Base-by-base conservation (phyloP, 2,888 invertebrate species). In the Busseola fusca region DNA sequence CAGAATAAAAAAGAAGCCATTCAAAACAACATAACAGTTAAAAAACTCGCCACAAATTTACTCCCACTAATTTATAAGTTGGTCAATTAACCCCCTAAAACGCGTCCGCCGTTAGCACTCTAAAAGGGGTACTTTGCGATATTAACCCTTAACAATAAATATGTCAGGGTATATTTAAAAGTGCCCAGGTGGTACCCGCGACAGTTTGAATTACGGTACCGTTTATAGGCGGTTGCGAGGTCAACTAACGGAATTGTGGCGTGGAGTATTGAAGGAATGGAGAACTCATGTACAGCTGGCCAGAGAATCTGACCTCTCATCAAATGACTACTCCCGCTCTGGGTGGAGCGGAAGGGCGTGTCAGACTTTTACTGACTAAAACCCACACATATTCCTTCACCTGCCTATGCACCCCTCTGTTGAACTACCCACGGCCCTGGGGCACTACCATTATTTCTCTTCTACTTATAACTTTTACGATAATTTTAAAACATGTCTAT, bases 71-170 rank as follows among this genome's bases (percentile, higher is more conserved):
- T 81, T 84, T 76, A 79, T 58, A 80, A 67, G 66, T 80, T 48
- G 57, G 56, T 45, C 70, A 74, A 82, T 86, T 74, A 86, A 82
- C 84, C 76, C 76, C 76, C 80, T 74, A 78, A 67, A 64, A 73
- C 50, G 59, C 65, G 60, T 30, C 45, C 56, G 54, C 85, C 86
- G 85, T 89, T 88, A 88, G 85, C 84, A 80, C 82, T 75, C 74
- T 84, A 80, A 80, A 82, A 83, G 86, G 86, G 89, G 84, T 83
- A 81, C 81, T 86, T 87, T 76, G 71, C 69, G 77, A 83, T 85
- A 89, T 88, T 87, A 89, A 89, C 89, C 87, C 87, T 82, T 79
- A 68, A 85, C 84, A 86, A 87, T 86, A 86, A 86, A 86, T 86
- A 86, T 86, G 84, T 84, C 81, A 59, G 67, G 76, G 78, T 66